A percentile compares a stretch with the other conserved stretches of the same genome.
Conservation (phyloP, 2,113 vertebrate species). For the Bufo gargarizans region DNA sequence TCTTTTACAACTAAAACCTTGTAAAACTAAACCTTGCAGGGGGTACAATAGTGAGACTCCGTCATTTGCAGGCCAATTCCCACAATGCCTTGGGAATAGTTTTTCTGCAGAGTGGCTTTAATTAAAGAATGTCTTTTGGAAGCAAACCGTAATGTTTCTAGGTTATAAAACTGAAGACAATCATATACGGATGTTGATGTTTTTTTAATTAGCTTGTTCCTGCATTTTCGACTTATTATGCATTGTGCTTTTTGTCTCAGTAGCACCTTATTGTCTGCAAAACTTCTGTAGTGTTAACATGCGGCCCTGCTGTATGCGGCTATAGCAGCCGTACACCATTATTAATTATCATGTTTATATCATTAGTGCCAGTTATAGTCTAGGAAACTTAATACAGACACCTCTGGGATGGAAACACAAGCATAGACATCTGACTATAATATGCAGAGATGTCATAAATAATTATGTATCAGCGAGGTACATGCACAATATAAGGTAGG, state of each 20-base stretch:
- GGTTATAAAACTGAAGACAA: slow-evolving; percentile 53
- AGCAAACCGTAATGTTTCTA: slow-evolving; percentile 54
- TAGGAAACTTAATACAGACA: slow-evolving; percentile 33
- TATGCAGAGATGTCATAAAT: slow-evolving; percentile 40
- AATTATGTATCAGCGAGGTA: slow-evolving; percentile 6
- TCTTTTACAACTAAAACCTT: not conserved
- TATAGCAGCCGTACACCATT: slow-evolving; percentile 8
- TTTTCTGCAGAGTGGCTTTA: slow-evolving; percentile 47
- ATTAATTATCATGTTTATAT: slow-evolving; percentile 57
- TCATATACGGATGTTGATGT: slow-evolving; percentile 55
- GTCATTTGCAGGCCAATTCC: slow-evolving; percentile 34
- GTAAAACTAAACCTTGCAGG: slow-evolving; percentile 12
- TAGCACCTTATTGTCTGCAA: slow-evolving; percentile 53
- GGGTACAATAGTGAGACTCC: not conserved
- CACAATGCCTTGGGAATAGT: slow-evolving; percentile 40
- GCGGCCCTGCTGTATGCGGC: not conserved
- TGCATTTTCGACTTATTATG: slow-evolving; percentile 51
- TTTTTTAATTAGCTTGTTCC: slow-evolving; percentile 56
- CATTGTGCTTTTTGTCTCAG: slow-evolving; percentile 50
- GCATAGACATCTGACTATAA: slow-evolving; percentile 28
- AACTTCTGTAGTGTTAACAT: slow-evolving; percentile 48
- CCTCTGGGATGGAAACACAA: slow-evolving; percentile 41
- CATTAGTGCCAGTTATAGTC: slow-evolving; percentile 43
- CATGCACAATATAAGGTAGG: not conserved
- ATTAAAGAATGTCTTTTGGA: slow-evolving; percentile 55